Base-by-base conservation (phyloP, 92 coral and sea anemone genomes). In the Desmophyllum pertusum region DNA sequence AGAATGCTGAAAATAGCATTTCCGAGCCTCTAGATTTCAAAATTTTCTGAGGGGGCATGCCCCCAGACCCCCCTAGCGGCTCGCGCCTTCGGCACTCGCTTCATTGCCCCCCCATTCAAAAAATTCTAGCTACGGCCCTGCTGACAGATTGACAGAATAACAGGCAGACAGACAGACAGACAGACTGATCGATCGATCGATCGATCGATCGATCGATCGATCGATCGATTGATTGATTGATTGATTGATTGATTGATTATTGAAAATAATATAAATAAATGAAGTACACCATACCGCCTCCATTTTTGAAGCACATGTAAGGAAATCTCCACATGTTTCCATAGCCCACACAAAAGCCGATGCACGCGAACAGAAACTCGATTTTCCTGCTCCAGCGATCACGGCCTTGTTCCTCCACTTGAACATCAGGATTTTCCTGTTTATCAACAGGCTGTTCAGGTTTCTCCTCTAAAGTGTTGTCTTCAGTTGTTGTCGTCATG, bases 261-360 rank as follows among this genome's bases (percentile, higher is more conserved):
- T n/a, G n/a, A n/a, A n/a, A n/a, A n/a, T n/a, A n/a, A n/a, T 13
- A 1, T 10, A 48, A 13, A 21, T 48, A 13, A 48, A 48, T 48
- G 1, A 15, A 48, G 1, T 1, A 25, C 25, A 9, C 33, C 80
- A 39, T 81, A 95, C 98, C 98, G 51, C 98, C 98, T 23, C 98
- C 98, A 62, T 95, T 95, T 83, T 93, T 93, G 63, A 95, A 95
- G 72, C 98, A 95, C 88, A 95, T 88, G 93, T 93, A 95, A 36
- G 98, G 98, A 50, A 95, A 95, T 59, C 98, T 84, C 98, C 98
- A 95, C 55, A 95, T 86, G 83, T 95, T 95, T 62, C 98, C 98
- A 80, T 95, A 95, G 21, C 97, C 98, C 46, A 95, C 98, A 2
- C 95, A 94, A 79, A 95, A 95, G 21, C 98, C 98, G 50, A 93